phyloP scores from a whole-genome alignment of 2,797 vertebrate genomes.

The Pseudochaenichthys georgianus region DNA sequence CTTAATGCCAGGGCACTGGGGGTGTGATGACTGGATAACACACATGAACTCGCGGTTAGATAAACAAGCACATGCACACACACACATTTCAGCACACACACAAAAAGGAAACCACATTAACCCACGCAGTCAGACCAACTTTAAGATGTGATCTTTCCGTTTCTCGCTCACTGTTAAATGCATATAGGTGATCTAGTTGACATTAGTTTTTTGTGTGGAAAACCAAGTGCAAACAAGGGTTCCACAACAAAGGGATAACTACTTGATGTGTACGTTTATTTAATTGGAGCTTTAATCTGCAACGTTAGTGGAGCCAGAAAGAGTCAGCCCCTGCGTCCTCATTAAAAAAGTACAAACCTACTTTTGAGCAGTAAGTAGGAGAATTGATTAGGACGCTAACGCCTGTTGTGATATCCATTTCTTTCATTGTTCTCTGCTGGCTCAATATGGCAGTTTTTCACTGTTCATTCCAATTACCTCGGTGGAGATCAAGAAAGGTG shows the following conservation, averaged over 20 bases:
- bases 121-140: constrained; percentile 27
- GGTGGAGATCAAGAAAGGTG: constrained; percentile 84
- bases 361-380: constrained; percentile 80
- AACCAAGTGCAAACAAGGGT: constrained; percentile 70
- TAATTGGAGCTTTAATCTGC: constrained; percentile 81
- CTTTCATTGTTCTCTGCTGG: constrained; percentile 84
- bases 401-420: constrained; percentile 81
- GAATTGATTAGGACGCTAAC: constrained; percentile 82
- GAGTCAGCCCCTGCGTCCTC: constrained; percentile 71
- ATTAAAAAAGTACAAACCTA: constrained; percentile 83
- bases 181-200: constrained; percentile 52
- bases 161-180: constrained; percentile 43
- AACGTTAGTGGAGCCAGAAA: constrained; percentile 62
- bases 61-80: constrained; percentile 43
- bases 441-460: constrained; percentile 76
- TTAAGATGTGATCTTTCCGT: constrained; percentile 26
- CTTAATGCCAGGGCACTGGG: constrained; percentile 73
- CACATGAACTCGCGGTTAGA: constrained; percentile 54
- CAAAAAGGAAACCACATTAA: constrained; percentile 30
- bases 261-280: constrained; percentile 76
- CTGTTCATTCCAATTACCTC: constrained; percentile 83
- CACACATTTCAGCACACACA: constrained; percentile 24
- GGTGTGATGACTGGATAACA: constrained; percentile 70
- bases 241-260: constrained; percentile 63
- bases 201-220: constrained; percentile 70